Evolutionary conservation across 1,140 invertebrate species (phyloP), one percentile per base, ranked within the genome.

Genomic region (Cotesia vestalis): DNA sequence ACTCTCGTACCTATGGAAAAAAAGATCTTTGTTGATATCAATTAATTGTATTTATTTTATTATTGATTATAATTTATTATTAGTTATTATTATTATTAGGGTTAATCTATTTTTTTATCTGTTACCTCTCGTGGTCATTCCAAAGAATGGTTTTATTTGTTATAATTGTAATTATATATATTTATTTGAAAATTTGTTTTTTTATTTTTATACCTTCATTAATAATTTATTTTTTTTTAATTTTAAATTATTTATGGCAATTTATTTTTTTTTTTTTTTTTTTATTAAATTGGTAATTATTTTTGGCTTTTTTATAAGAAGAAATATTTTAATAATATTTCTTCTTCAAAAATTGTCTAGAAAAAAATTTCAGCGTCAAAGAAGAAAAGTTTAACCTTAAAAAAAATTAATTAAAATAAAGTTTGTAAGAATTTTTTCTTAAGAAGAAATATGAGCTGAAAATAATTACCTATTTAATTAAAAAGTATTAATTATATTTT

Each of bases 71-170:
- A 66, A 9, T 20, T 27, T 52, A 52, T 51, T 8, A 52, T 14
- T 51, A 11, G 6, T 6, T 6, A 46, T 46, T 46, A 9, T 8
- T 40, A 9, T 46, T 9, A 9, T 27, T 40, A 64, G 53, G n/a
- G 11, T 67, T 36, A 9, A 2, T 35, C 53, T 55, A 36, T 57
- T 67, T 38, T 61, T 69, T 9, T 69, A 14, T 69, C 46, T 38
- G 67, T 69, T 69, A 69, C 67, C 67, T 69, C 36, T 60, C 60
- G 6, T 20, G 40, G 35, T 69, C 67, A 69, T 69, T 69, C 67
- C 67, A 69, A 69, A 69, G 67, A 69, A 69, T 69, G 67, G 12
- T 35, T 11, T 66, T 57, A 66, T 67, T 72, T 67, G 53, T 67
- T 60, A 72, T 72, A 66, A 67, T 46, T 72, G 53, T 71, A 59